Percentiles rank a stretch among this genome's conserved stretches.
These are phyloP conservation scores for Silurus lanzhouensis DNA, from an alignment of 2,797 vertebrate species.

Conservation along the genomic window DNA sequence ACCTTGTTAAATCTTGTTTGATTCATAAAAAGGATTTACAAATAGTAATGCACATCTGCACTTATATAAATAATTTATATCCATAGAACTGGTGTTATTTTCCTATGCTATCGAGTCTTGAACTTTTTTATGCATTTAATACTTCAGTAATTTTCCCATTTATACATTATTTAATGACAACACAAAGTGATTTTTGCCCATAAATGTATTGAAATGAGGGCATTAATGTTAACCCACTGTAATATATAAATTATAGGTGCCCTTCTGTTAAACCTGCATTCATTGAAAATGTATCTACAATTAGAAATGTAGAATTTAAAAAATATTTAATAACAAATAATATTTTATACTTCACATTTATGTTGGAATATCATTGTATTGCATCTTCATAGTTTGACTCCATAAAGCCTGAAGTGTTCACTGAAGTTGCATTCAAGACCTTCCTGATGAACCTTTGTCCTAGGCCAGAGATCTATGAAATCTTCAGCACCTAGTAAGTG, in stretches of 20 bases:
- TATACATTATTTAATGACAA: background rate
- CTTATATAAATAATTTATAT: background rate
- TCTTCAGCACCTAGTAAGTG: constrained; percentile 95
- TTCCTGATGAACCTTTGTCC: constrained; percentile 90
- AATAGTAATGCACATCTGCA: background rate
- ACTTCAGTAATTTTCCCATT: background rate
- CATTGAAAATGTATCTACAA: background rate
- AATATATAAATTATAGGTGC: background rate
- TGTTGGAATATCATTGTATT: background rate
- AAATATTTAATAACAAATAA: background rate
- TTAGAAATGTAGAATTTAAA: too few species aligned
- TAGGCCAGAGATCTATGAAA: constrained; percentile 92
- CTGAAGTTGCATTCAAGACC: constrained; percentile 84
- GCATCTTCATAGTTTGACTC: constrained; percentile 80
- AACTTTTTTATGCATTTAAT: background rate
- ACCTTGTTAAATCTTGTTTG: too few species aligned
- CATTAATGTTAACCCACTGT: background rate
- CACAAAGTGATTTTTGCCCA: background rate
- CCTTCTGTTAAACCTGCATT: background rate
- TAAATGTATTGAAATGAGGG: background rate
- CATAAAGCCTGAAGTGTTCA: constrained; percentile 94
- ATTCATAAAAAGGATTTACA: background rate
- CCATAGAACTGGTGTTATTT: background rate
- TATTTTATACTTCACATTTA: background rate
- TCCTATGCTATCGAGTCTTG: background rate